Evolutionary conservation across 2,888 invertebrate genomes (phyloP).

Genomic region (Oscheius sp.): DNA sequence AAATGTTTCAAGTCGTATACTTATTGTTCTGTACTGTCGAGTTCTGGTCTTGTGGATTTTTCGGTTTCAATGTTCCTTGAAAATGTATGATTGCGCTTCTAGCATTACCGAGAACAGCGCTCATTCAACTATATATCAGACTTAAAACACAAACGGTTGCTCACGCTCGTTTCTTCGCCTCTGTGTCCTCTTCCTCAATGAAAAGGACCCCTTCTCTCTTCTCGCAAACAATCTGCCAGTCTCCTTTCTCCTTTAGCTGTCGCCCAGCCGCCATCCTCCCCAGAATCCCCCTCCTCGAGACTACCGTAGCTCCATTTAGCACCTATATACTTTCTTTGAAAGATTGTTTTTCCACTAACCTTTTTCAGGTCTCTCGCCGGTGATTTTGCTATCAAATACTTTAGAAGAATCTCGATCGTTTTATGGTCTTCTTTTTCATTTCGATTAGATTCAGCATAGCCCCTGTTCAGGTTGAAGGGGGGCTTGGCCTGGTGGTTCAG

Average conservation of each 20-base stretch:
- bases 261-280: constrained; percentile 19
- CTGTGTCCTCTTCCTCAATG: constrained; percentile 13
- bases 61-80: too few species aligned
- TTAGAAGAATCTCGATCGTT: constrained; percentile 13
- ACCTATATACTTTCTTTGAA: not conserved
- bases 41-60: too few species aligned
- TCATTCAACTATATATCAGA: too few species aligned
- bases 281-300: constrained; percentile 8
- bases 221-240: constrained; percentile 9
- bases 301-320: not conserved
- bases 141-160: not conserved
- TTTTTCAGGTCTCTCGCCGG: constrained; percentile 5
- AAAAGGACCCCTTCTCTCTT: not conserved
- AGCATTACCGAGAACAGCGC: too few species aligned
- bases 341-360: not conserved
- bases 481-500: not conserved
- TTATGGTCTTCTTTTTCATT: not conserved
- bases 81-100: too few species aligned
- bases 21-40: constrained; percentile 78
- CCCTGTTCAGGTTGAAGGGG: constrained; percentile 6
- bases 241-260: constrained; percentile 17
- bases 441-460: not conserved
- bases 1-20: too few species aligned
- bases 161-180: not conserved
- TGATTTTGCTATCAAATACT: constrained; percentile 11